These are phyloP conservation scores for Mythimna ferrago DNA, from an alignment of 2,888 invertebrate genomes.

Conservation along the genomic window DNA sequence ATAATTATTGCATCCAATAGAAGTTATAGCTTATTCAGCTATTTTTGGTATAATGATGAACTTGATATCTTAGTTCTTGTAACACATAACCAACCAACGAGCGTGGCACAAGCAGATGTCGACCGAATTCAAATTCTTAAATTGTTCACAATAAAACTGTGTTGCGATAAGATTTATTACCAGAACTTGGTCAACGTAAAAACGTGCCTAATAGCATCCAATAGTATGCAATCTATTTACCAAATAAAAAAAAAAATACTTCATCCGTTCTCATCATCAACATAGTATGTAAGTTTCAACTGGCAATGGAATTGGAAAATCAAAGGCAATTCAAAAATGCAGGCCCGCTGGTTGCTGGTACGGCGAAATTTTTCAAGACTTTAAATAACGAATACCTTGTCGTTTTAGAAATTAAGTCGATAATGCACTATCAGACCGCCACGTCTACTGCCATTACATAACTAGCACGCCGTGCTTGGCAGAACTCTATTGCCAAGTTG, in stretches of 20 bases:
- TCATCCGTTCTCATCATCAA: conserved; percentile 32
- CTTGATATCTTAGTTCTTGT: conserved; percentile 15
- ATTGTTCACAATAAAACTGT: conserved; percentile 33
- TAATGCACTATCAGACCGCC: conserved; percentile 18
- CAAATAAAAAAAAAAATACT: conserved; percentile 21
- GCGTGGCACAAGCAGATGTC: conserved; percentile 25
- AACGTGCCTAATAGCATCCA: conserved; percentile 21
- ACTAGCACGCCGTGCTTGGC: conserved; percentile 27
- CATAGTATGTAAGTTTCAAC: conserved; percentile 31
- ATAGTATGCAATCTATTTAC: conserved; percentile 20
- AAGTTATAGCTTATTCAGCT: conserved; percentile 33
- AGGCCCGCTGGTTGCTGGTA: conserved; percentile 25
- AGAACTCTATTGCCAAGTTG: conserved; percentile 38
- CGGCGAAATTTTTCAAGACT: conserved; percentile 28
- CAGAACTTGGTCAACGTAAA: conserved; percentile 16
- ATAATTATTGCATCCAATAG: conserved; percentile 32
- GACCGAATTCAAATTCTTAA: conserved; percentile 27
- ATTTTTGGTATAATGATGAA: conserved; percentile 39
- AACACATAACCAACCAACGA: conserved; percentile 38
- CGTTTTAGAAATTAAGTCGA: conserved; percentile 12
- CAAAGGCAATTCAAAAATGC: conserved; percentile 40
- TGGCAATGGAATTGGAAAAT: conserved; percentile 41
- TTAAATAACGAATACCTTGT: conserved; percentile 19
- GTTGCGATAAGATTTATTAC: conserved; percentile 23
- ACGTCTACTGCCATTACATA: conserved; percentile 21